phyloP scores from a whole-genome alignment of 1,140 invertebrate genomes.

The Brachionus asplanchnoidis region DNA sequence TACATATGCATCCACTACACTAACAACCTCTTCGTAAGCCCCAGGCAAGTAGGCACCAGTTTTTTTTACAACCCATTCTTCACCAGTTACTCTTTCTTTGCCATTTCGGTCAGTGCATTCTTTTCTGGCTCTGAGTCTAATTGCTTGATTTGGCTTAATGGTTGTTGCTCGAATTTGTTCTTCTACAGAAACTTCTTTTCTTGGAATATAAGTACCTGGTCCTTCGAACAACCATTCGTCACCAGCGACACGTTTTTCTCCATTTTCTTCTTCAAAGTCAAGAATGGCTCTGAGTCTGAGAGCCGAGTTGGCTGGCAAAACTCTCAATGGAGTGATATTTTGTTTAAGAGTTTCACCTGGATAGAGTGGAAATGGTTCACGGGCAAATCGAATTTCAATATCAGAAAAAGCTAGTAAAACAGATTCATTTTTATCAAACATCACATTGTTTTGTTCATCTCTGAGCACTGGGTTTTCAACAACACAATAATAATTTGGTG shows the following conservation, averaged over 20 bases:
- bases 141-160: conserved; percentile 58
- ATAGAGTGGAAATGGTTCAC: conserved; percentile 62
- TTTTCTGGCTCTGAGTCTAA: conserved; percentile 56
- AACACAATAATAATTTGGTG: conserved; percentile 52
- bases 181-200: conserved; percentile 58
- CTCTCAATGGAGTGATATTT: conserved; percentile 56
- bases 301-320: conserved; percentile 23
- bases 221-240: conserved; percentile 42
- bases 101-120: conserved; percentile 58
- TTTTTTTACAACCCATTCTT: conserved; percentile 60
- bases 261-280: conserved; percentile 38
- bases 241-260: conserved; percentile 19
- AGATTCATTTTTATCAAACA: conserved; percentile 55
- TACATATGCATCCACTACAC: conserved; percentile 58
- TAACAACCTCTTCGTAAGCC: conserved; percentile 60
- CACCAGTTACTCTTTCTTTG: conserved; percentile 56
- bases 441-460: conserved; percentile 51
- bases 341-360: conserved; percentile 59
- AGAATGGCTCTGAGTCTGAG: conserved; percentile 31
- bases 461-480: conserved; percentile 58
- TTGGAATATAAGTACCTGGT: conserved; percentile 46
- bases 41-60: conserved; percentile 60
- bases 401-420: conserved; percentile 58
- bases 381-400: conserved; percentile 58
- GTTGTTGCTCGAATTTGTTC: conserved; percentile 56